Evolutionary conservation across 2,113 vertebrate species (phyloP), one percentile per base, ranked within the genome.

Genomic region (Thinocorus orbignyianus): DNA sequence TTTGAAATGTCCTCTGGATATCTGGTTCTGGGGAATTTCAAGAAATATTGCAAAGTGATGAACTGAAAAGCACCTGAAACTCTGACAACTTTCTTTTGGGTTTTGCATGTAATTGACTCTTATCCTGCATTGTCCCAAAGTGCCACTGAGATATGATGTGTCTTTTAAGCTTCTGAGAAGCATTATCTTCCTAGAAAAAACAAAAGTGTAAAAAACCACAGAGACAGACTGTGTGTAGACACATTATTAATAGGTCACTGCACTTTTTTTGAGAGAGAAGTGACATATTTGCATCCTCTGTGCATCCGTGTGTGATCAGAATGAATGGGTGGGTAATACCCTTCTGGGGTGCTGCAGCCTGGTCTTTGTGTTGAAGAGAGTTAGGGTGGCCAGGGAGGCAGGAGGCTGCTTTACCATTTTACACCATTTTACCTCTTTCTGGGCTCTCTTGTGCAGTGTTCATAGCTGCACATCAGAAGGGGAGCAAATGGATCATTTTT

Each of bases 51-150:
- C 78, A 83, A 96, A 97, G 87, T 82, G 86, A 89, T 1, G 2
- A 88, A 91, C 81, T 70, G 83, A 91, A 74, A 95, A 92, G 79
- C 68, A 89, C 35, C 92, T 78, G 93, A 70, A 92, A 71, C 54
- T 86, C 91, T 1, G 3, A 41, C 89, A 74, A 68, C 41, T 76
- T 86, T 52, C 62, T 51, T 72, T 37, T 68, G 72, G 87, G 66
- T 90, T 96, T 80, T 88, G 71, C 89, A 49, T 90, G 93, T 89
- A 96, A 94, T 92, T 92, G 96, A 91, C 93, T 96, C 90, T 95
- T 82, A 78, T 61, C 86, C 86, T 30, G 35, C 60, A 61, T 68
- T 78, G 71, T 94, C 94, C 85, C 81, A 51, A 77, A 78, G 84
- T 86, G 94, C 92, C 83, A 83, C 81, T 61, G 81, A 62, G 80